Evolutionary conservation across 1,140 invertebrate genomes (phyloP).

Genomic region (Drosophila sproati): DNA sequence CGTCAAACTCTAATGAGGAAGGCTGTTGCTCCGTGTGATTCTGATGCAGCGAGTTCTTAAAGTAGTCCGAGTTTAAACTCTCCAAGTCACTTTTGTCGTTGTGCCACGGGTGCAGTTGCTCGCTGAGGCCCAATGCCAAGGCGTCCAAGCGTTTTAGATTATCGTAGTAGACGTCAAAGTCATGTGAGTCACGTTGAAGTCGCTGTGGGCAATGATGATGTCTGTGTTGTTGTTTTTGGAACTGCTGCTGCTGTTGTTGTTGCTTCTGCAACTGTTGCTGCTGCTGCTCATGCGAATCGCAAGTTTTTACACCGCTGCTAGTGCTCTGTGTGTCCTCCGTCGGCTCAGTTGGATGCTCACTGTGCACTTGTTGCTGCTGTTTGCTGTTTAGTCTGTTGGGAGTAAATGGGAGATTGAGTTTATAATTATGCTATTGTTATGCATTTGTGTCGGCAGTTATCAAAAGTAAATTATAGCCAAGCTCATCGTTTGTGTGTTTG

Average conservation of each 20-base stretch:
- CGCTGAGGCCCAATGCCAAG: constrained; percentile 65
- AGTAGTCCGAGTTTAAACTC: constrained; percentile 88
- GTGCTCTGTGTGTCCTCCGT: constrained; percentile 62
- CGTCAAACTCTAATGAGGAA: constrained; percentile 71
- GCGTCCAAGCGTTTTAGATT: constrained; percentile 84
- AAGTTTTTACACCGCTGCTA: constrained; percentile 64
- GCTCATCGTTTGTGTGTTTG: constrained; percentile 13
- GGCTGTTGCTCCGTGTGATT: constrained; percentile 60
- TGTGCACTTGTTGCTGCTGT: constrained; percentile 41
- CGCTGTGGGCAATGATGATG: constrained; percentile 30
- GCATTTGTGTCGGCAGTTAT: constrained; percentile 45
- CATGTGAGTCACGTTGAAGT: constrained; percentile 54
- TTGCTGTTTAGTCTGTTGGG: constrained; percentile 66
- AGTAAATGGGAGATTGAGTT: constrained; percentile 19
- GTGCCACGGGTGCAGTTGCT: constrained; percentile 82
- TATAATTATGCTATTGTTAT: constrained; percentile 72
- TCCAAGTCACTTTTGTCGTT: constrained; percentile 87
- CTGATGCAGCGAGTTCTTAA: constrained; percentile 85
- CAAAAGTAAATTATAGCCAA: constrained; percentile 52
- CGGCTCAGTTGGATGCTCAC: constrained; percentile 40
- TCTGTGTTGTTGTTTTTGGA: constrained; percentile 33
- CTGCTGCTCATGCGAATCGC: constrained; percentile 74
- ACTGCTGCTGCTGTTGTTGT: constrained; percentile 29
- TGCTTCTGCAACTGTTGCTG: constrained; percentile 33
- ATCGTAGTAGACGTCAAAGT: constrained; percentile 83